phyloP scores from a whole-genome alignment of 1,140 invertebrate genomes.

The Caenorhabditis remanei region DNA sequence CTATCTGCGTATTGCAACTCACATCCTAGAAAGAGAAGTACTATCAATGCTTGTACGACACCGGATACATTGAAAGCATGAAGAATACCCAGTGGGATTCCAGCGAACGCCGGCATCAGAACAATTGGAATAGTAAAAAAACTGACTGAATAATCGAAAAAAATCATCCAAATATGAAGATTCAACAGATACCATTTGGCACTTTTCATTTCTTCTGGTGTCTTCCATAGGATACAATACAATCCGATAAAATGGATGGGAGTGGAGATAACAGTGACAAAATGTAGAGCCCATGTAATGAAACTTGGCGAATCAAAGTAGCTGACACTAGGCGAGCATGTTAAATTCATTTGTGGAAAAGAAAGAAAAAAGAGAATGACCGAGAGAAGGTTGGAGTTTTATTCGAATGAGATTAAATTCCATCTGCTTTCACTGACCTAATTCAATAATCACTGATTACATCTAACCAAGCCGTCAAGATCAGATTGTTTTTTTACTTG shows the following conservation, averaged over 20 bases:
- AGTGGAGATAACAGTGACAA: neutral
- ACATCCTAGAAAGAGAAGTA: neutral
- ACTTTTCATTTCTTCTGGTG: neutral
- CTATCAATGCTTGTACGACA: neutral
- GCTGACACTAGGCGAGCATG: neutral
- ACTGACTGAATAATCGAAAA: neutral
- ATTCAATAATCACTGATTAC: too few species aligned
- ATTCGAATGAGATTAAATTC: neutral
- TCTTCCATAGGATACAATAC: neutral
- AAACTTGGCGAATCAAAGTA: neutral
- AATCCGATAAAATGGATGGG: neutral
- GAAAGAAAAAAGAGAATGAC: neutral
- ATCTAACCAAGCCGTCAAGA: too few species aligned
- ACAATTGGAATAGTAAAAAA: neutral
- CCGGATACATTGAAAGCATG: neutral
- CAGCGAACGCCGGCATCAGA: neutral
- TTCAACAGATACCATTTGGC: conserved; percentile 1
- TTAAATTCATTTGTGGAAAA: neutral
- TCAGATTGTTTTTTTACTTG: too few species aligned
- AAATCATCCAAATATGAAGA: neutral
- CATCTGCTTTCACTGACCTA: too few species aligned
- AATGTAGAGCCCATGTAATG: neutral
- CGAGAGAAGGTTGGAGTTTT: neutral
- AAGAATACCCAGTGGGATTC: neutral
- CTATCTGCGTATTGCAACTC: neutral